These are phyloP conservation scores for Cisticola juncidis DNA, from an alignment of 2,113 vertebrate species.

Conservation along the genomic window DNA sequence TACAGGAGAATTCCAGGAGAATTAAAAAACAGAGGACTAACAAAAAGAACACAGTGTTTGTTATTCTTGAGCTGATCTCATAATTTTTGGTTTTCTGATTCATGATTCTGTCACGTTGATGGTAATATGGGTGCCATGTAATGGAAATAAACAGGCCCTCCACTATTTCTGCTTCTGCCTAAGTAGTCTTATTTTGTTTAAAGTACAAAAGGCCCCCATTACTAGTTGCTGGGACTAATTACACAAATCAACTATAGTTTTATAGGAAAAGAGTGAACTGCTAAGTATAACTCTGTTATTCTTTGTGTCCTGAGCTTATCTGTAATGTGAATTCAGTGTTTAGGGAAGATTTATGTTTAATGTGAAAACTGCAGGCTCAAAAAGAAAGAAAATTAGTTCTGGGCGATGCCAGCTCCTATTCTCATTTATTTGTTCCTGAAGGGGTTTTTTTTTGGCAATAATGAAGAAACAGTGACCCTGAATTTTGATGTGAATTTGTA, in stretches of 20 bases:
- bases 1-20: not conserved
- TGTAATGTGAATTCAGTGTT: not conserved
- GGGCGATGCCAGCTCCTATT: not conserved
- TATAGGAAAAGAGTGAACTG: not conserved
- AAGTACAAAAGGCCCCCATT: not conserved
- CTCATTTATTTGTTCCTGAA: not conserved
- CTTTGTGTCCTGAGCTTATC: not conserved
- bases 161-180: not conserved
- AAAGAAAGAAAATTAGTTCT: not conserved
- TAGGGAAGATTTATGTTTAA: not conserved
- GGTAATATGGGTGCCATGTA: not conserved
- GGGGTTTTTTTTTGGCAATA: not conserved
- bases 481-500: not conserved
- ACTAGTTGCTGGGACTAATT: not conserved
- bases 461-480: not conserved
- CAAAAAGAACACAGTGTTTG: not conserved
- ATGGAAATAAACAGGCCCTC: not conserved
- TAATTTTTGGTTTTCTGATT: constrained; percentile 48
- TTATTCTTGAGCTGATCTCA: constrained; percentile 46
- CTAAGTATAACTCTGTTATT: not conserved
- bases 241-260: not conserved
- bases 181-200: not conserved
- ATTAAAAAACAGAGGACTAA: not conserved
- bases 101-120: constrained; percentile 6
- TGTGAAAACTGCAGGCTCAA: not conserved